Percentiles rank a stretch among this genome's conserved stretches.
These are phyloP conservation scores for Arremon brunneinucha DNA, from an alignment of 2,797 vertebrate species.

Conservation along the genomic window DNA sequence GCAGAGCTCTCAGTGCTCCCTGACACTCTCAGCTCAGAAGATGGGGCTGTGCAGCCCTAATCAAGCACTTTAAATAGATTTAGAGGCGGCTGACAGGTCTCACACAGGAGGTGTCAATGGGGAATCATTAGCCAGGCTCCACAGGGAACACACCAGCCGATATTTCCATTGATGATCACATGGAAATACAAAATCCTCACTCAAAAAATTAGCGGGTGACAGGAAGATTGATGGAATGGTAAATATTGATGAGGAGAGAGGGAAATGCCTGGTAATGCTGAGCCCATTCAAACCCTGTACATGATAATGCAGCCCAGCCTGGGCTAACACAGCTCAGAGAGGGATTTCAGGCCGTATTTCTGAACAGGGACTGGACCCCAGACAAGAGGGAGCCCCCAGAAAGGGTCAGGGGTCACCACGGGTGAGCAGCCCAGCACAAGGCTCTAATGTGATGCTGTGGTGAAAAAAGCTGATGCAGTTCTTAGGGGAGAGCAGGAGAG, in stretches of 20 bases:
- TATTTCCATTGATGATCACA: not conserved
- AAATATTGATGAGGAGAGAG: conserved; percentile 49
- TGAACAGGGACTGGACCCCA: not conserved
- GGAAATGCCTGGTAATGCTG: conserved; percentile 10
- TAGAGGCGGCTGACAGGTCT: not conserved
- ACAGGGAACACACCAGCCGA: not conserved
- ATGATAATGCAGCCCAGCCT: not conserved
- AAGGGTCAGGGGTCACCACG: conserved; percentile 43
- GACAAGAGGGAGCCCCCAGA: conserved; percentile 28
- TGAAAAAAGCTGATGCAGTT: conserved; percentile 18
- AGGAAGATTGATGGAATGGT: conserved; percentile 50
- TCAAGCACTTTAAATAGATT: not conserved
- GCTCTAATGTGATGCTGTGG: conserved; percentile 32
- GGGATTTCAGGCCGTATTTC: not conserved
- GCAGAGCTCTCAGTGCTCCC: not conserved
- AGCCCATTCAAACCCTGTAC: conserved; percentile 17
- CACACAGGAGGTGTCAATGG: not conserved
- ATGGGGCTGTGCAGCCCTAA: not conserved
- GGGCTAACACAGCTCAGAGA: not conserved
- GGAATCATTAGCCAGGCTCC: not conserved
- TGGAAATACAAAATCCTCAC: not conserved
- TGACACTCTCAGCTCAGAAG: not conserved
- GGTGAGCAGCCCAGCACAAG: conserved; percentile 50
- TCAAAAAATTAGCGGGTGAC: conserved; percentile 26
- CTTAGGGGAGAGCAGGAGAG: not conserved